phyloP scores from a whole-genome alignment of 2,888 invertebrate species.

The Chironomus tentans region DNA sequence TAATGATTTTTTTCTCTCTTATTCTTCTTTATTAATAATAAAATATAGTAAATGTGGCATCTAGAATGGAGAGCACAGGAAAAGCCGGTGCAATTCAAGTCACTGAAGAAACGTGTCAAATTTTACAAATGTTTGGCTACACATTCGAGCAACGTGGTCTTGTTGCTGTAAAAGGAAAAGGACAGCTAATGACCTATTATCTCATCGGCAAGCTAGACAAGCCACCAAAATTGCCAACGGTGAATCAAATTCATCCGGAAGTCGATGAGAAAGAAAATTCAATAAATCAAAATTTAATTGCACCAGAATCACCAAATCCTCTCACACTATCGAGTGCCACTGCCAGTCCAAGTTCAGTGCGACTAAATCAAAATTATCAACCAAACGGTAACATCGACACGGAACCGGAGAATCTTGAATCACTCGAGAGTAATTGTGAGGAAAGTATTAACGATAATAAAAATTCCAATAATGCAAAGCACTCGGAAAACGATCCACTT shows the following conservation, averaged over 20 bases:
- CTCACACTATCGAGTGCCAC: conserved; percentile 26
- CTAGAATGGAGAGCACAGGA: conserved; percentile 95
- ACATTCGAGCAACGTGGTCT: conserved; percentile 89
- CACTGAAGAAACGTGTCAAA: conserved; percentile 86
- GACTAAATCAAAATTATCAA: conserved; percentile 29
- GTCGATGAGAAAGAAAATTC: conserved; percentile 41
- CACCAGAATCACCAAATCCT: conserved; percentile 29
- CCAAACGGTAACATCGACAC: conserved; percentile 10
- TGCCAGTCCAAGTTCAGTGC: conserved; percentile 28
- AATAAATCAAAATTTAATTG: conserved; percentile 33
- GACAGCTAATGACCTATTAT: conserved; percentile 91
- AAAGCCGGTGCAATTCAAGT: conserved; percentile 93
- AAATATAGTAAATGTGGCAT: conserved; percentile 79
- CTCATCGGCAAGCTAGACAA: conserved; percentile 49
- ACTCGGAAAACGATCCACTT: conserved; percentile 21
- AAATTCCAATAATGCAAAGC: neutral
- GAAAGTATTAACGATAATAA: conserved; percentile 23
- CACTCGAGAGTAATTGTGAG: conserved; percentile 24
- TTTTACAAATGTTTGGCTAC: conserved; percentile 82
- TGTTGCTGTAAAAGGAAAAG: conserved; percentile 95
- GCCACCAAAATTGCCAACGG: conserved; percentile 32
- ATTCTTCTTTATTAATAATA: neutral
- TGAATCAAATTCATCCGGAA: conserved; percentile 41
- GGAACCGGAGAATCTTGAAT: conserved; percentile 20
- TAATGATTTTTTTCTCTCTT: no score